Evolutionary conservation across 1,140 invertebrate species (phyloP), one percentile per base, ranked within the genome.

Genomic region (Drosophila pallidifrons): DNA sequence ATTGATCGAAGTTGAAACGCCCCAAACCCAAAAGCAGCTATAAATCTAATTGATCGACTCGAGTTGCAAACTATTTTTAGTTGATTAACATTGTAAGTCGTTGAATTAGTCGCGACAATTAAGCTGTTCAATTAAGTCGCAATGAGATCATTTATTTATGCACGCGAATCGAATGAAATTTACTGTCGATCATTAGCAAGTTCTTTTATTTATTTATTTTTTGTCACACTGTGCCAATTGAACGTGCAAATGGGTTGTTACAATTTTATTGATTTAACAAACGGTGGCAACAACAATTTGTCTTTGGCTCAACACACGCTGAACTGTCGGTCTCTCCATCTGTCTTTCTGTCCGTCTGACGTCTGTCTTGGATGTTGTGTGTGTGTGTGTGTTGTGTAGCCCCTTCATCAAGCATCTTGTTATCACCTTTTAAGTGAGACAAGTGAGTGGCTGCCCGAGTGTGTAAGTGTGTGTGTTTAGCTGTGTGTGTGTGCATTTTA

Each of bases 361-460:
- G 8, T 57, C 25, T 77, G 67, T 63, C 25, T 67, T 41, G 57
- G 61, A 57, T 61, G n/a, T 74, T 68, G 15, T 52, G 11, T 30
- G 11, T 51, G 20, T 49, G 47, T 51, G 49, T 51, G 49, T 51
- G 49, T 16, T 16, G 11, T 54, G 20, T 54, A 54, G 51, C 58
- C 59, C 38, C 58, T 78, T 60, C 69, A 86, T 83, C 78, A 77
- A 85, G 85, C 86, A 85, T 72, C 77, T 88, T 88, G 85, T 88
- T 89, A 89, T 88, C 85, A 88, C 85, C 85, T 88, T 88, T 89
- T 89, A 88, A 89, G 85, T 89, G 85, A 79, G 77, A 88, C 69
- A 89, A 80, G 85, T 83, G 85, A 88, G 83, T 89, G 83, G 79
- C 77, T 78, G 80, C 57, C 65, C 32, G 41, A 46, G 15, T 57